These are phyloP conservation scores for Chouioia cunea DNA, from an alignment of 2,888 invertebrate species.

Conservation along the genomic window DNA sequence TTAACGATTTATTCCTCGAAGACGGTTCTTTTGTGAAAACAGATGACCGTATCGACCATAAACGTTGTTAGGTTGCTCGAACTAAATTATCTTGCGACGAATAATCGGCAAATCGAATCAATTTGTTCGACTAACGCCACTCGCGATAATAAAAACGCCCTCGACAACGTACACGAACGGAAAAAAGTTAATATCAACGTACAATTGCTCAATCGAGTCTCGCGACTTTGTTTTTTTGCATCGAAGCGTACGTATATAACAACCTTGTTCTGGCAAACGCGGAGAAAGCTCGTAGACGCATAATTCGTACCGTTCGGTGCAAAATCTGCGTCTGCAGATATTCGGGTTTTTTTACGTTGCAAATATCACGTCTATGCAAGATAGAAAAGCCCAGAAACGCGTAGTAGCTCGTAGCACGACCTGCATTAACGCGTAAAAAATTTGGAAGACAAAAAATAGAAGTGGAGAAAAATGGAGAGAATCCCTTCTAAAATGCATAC, in stretches of 20 bases:
- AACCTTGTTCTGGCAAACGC: neutral
- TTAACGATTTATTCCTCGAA: no score
- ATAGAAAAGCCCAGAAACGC: no score
- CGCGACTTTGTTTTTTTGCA: neutral
- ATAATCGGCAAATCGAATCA: neutral
- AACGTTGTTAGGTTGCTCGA: no score
- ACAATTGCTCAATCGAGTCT: constrained; percentile 21
- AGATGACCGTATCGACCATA: no score
- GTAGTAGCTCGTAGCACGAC: no score
- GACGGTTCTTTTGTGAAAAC: no score
- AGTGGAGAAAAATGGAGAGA: no score
- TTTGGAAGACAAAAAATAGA: no score
- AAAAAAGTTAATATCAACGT: constrained; percentile 16
- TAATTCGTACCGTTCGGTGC: no score
- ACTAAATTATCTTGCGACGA: constrained; percentile 7
- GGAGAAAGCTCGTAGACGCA: neutral
- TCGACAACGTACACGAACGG: neutral
- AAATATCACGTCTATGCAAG: no score
- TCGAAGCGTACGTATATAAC: neutral
- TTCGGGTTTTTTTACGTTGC: no score
- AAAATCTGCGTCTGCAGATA: neutral
- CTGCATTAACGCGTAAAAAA: neutral
- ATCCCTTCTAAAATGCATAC: no score
- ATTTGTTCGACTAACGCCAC: neutral
- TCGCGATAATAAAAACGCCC: neutral